Conservation (phyloP, 2,888 invertebrate species). For the Melieria picta region DNA sequence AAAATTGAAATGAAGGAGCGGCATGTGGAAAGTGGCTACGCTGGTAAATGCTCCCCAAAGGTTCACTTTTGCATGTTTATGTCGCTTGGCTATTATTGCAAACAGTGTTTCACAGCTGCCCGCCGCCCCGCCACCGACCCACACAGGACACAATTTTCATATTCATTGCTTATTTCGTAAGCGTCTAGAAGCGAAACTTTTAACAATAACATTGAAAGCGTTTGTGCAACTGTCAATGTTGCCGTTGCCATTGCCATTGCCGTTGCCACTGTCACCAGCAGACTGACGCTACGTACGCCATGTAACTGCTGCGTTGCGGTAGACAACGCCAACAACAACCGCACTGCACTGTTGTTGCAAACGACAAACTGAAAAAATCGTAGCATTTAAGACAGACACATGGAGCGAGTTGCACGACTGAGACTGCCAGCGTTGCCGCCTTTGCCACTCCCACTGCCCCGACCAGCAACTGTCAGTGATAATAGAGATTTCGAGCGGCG, state of each 20-base stretch:
- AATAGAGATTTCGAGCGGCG: no score
- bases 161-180: no score
- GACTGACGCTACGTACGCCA: neutral
- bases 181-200: conserved; percentile 6
- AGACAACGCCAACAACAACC: neutral
- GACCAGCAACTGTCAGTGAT: no score
- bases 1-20: conserved; percentile 4
- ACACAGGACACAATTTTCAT: no score
- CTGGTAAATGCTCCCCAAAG: conserved; percentile 31
- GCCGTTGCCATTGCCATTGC: conserved; percentile 5
- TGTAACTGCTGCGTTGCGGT: neutral
- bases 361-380: no score
- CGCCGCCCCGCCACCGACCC: neutral
- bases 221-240: conserved; percentile 9
- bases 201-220: conserved; percentile 30
- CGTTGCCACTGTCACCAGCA: conserved; percentile 1
- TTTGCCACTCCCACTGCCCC: no score
- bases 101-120: conserved; percentile 1
- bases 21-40: no score
- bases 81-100: conserved; percentile 21
- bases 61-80: conserved; percentile 29
- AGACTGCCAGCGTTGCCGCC: no score
- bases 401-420: no score
- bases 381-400: no score
- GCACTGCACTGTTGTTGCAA: neutral